Evolutionary conservation across 2,888 invertebrate species (phyloP).

Genomic region (Troglohyphantes excavatus): DNA sequence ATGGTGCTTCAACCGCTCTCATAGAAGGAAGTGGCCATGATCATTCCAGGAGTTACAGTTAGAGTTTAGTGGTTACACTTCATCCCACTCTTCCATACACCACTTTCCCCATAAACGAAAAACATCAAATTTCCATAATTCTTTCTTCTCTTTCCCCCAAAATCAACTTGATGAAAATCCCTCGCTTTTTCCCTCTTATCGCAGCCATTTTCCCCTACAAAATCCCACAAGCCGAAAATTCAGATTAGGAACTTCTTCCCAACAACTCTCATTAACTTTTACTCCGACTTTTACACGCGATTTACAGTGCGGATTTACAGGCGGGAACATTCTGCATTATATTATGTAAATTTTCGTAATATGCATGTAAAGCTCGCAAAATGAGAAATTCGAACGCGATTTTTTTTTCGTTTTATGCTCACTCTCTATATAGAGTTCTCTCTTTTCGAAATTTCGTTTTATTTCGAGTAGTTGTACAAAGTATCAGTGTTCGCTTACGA

Average conservation of each 20-base stretch:
- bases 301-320: neutral
- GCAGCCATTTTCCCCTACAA: neutral
- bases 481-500: too few species aligned
- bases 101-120: neutral
- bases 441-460: neutral
- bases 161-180: neutral
- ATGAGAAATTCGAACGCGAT: neutral
- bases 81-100: too few species aligned
- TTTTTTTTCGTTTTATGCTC: neutral
- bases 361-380: conserved; percentile 31
- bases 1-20: too few species aligned
- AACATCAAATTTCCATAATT: neutral
- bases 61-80: too few species aligned
- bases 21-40: too few species aligned
- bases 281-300: neutral
- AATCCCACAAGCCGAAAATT: neutral
- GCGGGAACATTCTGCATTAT: neutral
- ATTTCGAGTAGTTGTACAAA: neutral
- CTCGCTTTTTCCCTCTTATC: neutral
- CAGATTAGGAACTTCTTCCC: neutral
- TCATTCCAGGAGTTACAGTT: too few species aligned
- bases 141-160: neutral
- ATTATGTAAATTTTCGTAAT: conserved; percentile 49
- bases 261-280: neutral
- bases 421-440: too few species aligned